Evolutionary conservation across 2,888 invertebrate genomes (phyloP), one percentile per base, ranked within the genome.

Genomic region (Lasioglossum malachurum): DNA sequence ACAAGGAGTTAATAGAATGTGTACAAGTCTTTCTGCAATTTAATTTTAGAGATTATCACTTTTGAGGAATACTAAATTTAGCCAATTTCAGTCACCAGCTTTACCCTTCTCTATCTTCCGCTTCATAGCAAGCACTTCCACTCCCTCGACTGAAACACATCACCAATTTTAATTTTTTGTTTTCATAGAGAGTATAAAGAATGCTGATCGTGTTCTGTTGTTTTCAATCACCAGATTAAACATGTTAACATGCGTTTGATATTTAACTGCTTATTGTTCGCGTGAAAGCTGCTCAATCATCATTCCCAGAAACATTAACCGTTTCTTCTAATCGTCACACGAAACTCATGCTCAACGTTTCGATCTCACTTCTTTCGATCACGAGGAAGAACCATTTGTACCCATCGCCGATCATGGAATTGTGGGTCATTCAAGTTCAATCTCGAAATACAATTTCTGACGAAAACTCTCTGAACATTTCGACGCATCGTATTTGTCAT

Each of bases 71-170:
- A n/a, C 16, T 27, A 27, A 27, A 27, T 7, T 84, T 83, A 75
- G 72, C 49, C 78, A 75, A 84, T 83, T 57, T 57, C 10, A 4
- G n/a, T 57, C n/a, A 10, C 7, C 53, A 57, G 57, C 57, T 57
- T 57, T 7, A 23, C 23, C 44, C 60, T 72, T 46, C 38, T 27
- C n/a, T 46, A 5, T 38, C 14, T 14, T 60, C 64, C 27, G 60
- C 53, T 72, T 57, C 5, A n/a, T 31, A 57, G 31, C 60, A 10
- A 27, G 7, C 19, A 80, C 5, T 57, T 53, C 41, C 14, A 44
- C 14, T 69, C 2, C n/a, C 44, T 4, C 10, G 12, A n/a, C 46
- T 12, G 4, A 67, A 49, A 38, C 49, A 38, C 49, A 31, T 41
- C 23, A 19, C 16, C 16, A 0, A 5, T 38, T 71, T 31, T 4